These are phyloP conservation scores for Semotilus atromaculatus DNA, from an alignment of 2,797 vertebrate species.

Conservation along the genomic window DNA sequence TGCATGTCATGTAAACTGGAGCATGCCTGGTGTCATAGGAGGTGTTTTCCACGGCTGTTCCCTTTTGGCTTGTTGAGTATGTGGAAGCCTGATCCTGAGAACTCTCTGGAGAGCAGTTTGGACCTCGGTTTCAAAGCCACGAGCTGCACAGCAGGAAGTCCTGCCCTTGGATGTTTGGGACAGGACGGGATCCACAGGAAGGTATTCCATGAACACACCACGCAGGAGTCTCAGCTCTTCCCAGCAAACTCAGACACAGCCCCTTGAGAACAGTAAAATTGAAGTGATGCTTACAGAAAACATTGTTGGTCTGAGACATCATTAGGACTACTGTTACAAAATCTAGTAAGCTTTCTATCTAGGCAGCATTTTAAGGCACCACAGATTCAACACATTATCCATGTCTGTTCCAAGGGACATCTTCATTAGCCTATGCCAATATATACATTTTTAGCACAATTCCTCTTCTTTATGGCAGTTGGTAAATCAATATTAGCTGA, in stretches of 20 bases:
- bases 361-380: not conserved
- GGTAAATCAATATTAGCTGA: not conserved
- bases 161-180: constrained; percentile 73
- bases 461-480: not conserved
- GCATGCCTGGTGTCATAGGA: constrained; percentile 69
- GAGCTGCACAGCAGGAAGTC: constrained; percentile 78
- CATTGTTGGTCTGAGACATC: constrained; percentile 3
- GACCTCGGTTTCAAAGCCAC: constrained; percentile 75
- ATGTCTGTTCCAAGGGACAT: not conserved
- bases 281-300: constrained; percentile 22
- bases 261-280: constrained; percentile 30
- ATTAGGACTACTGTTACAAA: not conserved
- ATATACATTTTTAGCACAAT: not conserved
- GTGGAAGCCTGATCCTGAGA: constrained; percentile 68
- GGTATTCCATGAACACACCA: constrained; percentile 78
- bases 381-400: not conserved
- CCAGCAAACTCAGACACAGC: constrained; percentile 26
- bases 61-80: constrained; percentile 70
- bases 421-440: not conserved
- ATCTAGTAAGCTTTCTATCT: not conserved
- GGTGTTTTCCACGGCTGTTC: constrained; percentile 67
- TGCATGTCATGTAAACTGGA: constrained; percentile 52
- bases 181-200: constrained; percentile 73
- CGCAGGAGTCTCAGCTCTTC: constrained; percentile 61
- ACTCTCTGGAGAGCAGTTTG: constrained; percentile 68